Base-by-base conservation (phyloP, 2,888 invertebrate species). In the Tubulanus polymorphus region DNA sequence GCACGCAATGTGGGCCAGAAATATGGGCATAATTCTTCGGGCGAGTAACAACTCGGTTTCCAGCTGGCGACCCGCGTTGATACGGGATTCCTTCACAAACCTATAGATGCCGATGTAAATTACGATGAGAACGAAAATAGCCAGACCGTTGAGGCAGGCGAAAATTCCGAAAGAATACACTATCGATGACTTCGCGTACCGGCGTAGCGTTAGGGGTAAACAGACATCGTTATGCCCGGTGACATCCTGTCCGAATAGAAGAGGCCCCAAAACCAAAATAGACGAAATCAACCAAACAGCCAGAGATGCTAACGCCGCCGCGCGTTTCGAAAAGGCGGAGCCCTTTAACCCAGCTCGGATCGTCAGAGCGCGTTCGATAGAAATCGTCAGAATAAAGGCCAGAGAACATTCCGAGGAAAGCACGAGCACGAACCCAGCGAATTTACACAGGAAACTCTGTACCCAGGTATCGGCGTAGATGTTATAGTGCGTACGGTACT, bases 141-240 rank as follows among this genome's bases (percentile, higher is more conserved):
- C 41, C 5, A 15, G 20, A 3, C 18, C 20, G 23, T 41, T 41
- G 15, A 41, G 5, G 6, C 41, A 5, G 6, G 23, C 20, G 15
- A 41, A 41, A 23, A 41, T 41, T 23, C 41, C 41, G 41, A 41
- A 41, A n/a, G n/a, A n/a, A n/a, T n/a, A n/a, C n/a, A n/a, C n/a
- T n/a, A n/a, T n/a, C n/a, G n/a, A n/a, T n/a, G n/a, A n/a, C n/a
- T n/a, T n/a, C n/a, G n/a, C n/a, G n/a, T n/a, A n/a, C n/a, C n/a
- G n/a, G n/a, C n/a, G n/a, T n/a, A n/a, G n/a, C 15, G 41, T 41
- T 18, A 41, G 15, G 6, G 41, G 41, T 15, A 20, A 23, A 41
- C 41, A 41, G 15, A 41, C 23, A 41, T 23, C 23, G 41, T 41
- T 41, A 8, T 41, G 41, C 20, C 23, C 23, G 15, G 6, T 8